Percentiles rank a stretch among this genome's conserved stretches.
phyloP scores from a whole-genome alignment of 35 echinoderm and acorn worm genomes.

The Heliocidaris erythrogramma region DNA sequence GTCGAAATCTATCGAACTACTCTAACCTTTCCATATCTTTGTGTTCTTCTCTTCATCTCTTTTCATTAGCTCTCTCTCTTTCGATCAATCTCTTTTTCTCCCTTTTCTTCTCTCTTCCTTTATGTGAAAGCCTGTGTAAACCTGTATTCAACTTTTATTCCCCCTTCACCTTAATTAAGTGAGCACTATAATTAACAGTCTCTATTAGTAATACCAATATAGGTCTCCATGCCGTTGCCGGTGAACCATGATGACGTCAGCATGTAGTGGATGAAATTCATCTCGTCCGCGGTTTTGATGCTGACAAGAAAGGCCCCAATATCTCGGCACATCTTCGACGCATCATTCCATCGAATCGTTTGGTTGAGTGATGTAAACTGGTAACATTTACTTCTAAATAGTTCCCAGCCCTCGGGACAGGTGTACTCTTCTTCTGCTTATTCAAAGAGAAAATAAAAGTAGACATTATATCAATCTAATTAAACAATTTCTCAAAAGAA shows the following conservation, averaged over 20 bases:
- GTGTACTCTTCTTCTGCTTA: conserved; percentile 22
- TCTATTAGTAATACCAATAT: conserved; percentile 61
- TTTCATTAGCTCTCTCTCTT: too few species aligned
- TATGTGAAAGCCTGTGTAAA: too few species aligned
- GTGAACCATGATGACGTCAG: conserved; percentile 72
- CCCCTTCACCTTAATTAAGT: too few species aligned
- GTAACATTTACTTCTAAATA: conserved; percentile 61
- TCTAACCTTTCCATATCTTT: too few species aligned
- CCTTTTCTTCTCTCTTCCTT: too few species aligned
- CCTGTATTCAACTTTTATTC: too few species aligned
- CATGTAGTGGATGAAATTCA: conserved; percentile 83
- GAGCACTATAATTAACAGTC: too few species aligned
- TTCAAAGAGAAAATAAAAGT: background rate
- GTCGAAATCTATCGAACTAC: too few species aligned
- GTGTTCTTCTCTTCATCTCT: too few species aligned
- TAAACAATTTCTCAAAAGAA: too few species aligned
- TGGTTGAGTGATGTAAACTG: conserved; percentile 21
- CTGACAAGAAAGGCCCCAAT: conserved; percentile 62
- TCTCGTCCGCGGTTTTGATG: conserved; percentile 65
- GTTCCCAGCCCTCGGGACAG: conserved; percentile 56
- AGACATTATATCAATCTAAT: background rate
- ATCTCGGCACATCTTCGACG: conserved; percentile 57
- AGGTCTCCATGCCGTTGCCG: conserved; percentile 42
- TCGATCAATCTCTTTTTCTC: too few species aligned
- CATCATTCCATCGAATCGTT: conserved; percentile 70